Conservation (phyloP, 2,888 invertebrate genomes). For the Amphipoea oculea region DNA sequence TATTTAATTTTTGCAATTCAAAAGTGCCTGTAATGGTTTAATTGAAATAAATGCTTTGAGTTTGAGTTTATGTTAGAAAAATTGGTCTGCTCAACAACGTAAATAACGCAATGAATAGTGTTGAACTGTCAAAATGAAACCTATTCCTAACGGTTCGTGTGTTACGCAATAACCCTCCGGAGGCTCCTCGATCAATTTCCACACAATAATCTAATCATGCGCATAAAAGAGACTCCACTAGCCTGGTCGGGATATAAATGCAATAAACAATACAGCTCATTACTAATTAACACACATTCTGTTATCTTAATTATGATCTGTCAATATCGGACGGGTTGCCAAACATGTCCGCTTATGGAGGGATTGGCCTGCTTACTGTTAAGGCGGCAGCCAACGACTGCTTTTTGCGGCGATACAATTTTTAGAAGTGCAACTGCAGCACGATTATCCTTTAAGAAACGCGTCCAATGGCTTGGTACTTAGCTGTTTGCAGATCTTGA, state of each 20-base stretch:
- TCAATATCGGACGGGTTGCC: conserved; percentile 29
- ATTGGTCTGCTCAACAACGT: not conserved
- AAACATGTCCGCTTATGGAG: conserved; percentile 41
- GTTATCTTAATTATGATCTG: conserved; percentile 58
- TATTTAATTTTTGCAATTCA: no score
- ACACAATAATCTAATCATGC: conserved; percentile 38
- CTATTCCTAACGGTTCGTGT: not conserved
- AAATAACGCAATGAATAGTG: not conserved
- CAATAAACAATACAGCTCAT: conserved; percentile 44
- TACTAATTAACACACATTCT: conserved; percentile 50
- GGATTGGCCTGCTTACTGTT: conserved; percentile 14
- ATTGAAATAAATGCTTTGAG: no score
- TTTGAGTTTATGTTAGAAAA: not conserved
- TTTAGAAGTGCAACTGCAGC: not conserved
- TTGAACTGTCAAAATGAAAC: not conserved
- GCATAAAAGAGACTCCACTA: conserved; percentile 13
- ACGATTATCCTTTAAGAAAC: not conserved
- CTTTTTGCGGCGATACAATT: not conserved
- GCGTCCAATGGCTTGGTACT: no score
- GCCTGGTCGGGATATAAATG: conserved; percentile 17
- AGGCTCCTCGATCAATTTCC: not conserved
- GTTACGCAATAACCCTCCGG: not conserved
- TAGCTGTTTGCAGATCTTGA: not conserved
- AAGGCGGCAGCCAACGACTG: not conserved
- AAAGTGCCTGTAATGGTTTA: no score